Percentiles rank a stretch among this genome's conserved stretches.
Conservation (phyloP, 2,113 vertebrate species). For the Himantopus leucocephalus region DNA sequence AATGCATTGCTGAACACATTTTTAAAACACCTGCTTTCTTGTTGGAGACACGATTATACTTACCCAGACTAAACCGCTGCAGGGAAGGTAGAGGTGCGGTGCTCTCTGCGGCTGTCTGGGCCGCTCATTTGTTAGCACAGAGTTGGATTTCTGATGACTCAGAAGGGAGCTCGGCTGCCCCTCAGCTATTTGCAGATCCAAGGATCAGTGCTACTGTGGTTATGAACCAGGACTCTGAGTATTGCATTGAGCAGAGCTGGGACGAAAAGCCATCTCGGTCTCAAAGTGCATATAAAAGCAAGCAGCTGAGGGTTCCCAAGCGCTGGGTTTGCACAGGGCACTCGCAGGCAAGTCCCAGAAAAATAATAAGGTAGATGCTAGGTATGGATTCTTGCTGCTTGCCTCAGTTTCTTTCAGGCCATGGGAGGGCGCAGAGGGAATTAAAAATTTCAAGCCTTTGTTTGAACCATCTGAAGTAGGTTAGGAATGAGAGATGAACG, state of each 20-base stretch:
- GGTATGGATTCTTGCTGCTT: neutral
- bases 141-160: neutral
- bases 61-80: neutral
- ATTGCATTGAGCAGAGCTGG: neutral
- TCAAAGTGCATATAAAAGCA: neutral
- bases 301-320: neutral
- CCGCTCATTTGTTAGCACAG: rapidly evolving
- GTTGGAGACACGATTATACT: neutral
- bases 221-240: neutral
- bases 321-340: neutral
- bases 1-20: neutral
- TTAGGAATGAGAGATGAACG: neutral
- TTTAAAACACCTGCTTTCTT: neutral
- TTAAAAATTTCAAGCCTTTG: neutral
- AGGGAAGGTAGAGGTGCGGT: neutral
- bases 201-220: neutral
- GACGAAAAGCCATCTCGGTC: neutral
- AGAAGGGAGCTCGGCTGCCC: neutral
- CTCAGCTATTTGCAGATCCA: slow-evolving; percentile 2
- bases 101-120: neutral
- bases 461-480: neutral
- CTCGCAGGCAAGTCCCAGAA: neutral
- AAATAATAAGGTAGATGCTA: neutral
- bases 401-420: neutral
- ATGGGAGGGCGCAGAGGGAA: neutral